A percentile compares a stretch with the other conserved stretches of the same genome.
Evolutionary conservation across 2,797 vertebrate species (phyloP).

Genomic region (Leucoraja ocellata): DNA sequence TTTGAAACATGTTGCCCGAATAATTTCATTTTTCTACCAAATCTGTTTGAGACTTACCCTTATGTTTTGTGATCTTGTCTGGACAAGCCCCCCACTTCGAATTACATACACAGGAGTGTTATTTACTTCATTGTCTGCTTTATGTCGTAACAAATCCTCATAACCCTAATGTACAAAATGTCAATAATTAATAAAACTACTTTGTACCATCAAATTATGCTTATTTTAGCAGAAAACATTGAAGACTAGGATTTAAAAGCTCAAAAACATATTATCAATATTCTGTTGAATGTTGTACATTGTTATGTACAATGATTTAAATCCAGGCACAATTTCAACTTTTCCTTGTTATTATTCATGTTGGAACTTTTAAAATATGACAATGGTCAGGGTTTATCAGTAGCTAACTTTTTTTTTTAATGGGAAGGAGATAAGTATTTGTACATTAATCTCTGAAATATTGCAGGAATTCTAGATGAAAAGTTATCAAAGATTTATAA

Average conservation of each 20-base stretch:
- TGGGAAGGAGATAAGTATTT: not conserved
- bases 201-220: not conserved
- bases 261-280: not conserved
- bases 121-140: slow-evolving; percentile 96
- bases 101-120: slow-evolving; percentile 93
- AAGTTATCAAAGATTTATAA: not conserved
- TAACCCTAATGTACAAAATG: slow-evolving; percentile 67
- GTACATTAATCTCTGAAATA: not conserved
- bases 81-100: slow-evolving; percentile 91
- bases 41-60: slow-evolving; percentile 62
- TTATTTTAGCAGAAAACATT: not conserved
- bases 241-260: not conserved
- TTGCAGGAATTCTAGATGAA: not conserved
- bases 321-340: not conserved
- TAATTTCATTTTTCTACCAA: not conserved
- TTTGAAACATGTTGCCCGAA: not conserved
- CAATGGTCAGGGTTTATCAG: not conserved
- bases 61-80: slow-evolving; percentile 96
- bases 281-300: not conserved
- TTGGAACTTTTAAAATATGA: not conserved
- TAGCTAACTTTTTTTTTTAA: not conserved
- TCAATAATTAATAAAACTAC: not conserved
- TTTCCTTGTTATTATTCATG: not conserved
- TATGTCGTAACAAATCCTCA: slow-evolving; percentile 95
- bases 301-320: not conserved